Conservation (phyloP, 1,140 invertebrate genomes). For the Eufriesea mexicana region DNA sequence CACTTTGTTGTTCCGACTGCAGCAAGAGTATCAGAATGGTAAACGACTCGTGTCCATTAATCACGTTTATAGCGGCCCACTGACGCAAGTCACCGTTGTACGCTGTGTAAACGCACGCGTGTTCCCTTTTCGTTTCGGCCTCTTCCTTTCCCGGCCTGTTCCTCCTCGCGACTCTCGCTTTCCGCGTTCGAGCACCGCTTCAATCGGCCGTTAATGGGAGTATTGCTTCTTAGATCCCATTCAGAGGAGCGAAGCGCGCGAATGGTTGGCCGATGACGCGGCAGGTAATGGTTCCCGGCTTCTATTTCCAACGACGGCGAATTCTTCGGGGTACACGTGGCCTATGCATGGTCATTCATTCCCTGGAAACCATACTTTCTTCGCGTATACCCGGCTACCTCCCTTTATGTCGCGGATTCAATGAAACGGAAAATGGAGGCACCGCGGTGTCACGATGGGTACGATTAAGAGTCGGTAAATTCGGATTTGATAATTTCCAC, state of each 20-base stretch:
- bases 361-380: neutral
- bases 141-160: neutral
- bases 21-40: conserved; percentile 77
- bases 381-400: no score
- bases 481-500: no score
- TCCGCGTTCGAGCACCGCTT: conserved; percentile 47
- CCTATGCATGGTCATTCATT: neutral
- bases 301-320: neutral
- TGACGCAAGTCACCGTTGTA: conserved; percentile 79
- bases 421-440: no score
- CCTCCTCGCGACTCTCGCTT: neutral
- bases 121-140: conserved; percentile 33
- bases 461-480: no score
- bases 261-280: conserved; percentile 18
- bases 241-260: conserved; percentile 38
- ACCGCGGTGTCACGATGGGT: no score
- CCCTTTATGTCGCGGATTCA: no score
- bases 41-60: conserved; percentile 78
- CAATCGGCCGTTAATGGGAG: conserved; percentile 69
- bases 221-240: conserved; percentile 65
- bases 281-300: neutral
- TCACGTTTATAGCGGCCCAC: conserved; percentile 78
- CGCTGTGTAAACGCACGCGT: conserved; percentile 74
- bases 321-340: neutral
- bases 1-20: conserved; percentile 78